Conservation (phyloP, 2,797 vertebrate genomes). For the Scarus forsteni region DNA sequence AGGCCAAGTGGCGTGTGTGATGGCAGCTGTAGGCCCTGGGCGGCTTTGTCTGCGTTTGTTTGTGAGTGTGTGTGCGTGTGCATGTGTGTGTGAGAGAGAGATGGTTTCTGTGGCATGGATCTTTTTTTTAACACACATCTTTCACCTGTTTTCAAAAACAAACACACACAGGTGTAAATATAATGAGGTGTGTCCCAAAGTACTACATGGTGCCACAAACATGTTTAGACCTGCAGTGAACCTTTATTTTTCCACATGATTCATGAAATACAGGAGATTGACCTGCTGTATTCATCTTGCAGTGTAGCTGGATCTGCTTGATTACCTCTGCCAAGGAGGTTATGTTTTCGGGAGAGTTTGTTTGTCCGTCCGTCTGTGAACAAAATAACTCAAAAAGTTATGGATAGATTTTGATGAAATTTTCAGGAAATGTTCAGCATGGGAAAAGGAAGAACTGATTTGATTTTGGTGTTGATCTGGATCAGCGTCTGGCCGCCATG, state of each 20-base stretch:
- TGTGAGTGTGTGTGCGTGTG: constrained; percentile 34
- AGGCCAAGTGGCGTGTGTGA: constrained; percentile 67
- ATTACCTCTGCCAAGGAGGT: no score
- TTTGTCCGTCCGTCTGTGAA: no score
- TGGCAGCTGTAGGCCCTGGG: constrained; percentile 64
- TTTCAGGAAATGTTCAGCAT: no score
- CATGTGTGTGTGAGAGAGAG: constrained; percentile 36
- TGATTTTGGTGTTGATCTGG: no score
- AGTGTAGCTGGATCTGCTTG: no score
- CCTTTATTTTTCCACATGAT: constrained; percentile 23
- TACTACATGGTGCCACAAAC: constrained; percentile 16
- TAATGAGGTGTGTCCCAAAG: constrained; percentile 51
- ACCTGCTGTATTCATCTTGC: neutral
- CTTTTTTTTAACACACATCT: constrained; percentile 43
- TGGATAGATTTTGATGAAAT: no score
- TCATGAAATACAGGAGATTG: constrained; percentile 3
- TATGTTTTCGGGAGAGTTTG: no score
- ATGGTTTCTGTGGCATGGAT: constrained; percentile 33
- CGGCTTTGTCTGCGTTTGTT: constrained; percentile 76
- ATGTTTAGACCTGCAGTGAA: constrained; percentile 1
- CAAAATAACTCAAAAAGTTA: no score
- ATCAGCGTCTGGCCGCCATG: no score
- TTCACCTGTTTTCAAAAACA: constrained; percentile 60
- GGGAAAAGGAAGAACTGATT: no score
- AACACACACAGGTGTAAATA: constrained; percentile 39